These are phyloP conservation scores for Alentia gelatinosa DNA, from an alignment of 2,888 invertebrate species.

Conservation along the genomic window DNA sequence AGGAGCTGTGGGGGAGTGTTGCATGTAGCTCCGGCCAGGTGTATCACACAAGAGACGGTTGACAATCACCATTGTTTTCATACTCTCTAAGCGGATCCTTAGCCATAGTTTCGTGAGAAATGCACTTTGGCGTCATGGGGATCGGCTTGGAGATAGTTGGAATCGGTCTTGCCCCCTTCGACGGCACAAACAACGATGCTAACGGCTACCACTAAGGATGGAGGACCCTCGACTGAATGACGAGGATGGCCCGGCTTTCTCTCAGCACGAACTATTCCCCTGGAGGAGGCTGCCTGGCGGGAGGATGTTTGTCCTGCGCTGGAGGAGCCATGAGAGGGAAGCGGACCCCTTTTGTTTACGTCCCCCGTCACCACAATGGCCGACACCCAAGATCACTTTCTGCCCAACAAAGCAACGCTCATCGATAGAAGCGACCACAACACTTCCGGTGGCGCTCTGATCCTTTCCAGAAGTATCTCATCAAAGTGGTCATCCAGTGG, in stretches of 20 bases:
- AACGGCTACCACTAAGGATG: too few relatives aligned
- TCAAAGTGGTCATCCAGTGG: too few relatives aligned
- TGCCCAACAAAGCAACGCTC: background rate
- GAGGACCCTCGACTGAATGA: too few relatives aligned
- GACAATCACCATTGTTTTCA: background rate
- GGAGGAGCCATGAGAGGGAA: background rate
- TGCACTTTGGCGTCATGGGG: too few relatives aligned
- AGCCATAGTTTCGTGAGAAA: too few relatives aligned
- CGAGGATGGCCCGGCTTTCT: too few relatives aligned
- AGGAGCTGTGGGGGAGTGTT: too few relatives aligned
- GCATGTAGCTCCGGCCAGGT: too few relatives aligned
- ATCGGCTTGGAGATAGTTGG: too few relatives aligned
- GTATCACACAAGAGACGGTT: too few relatives aligned
- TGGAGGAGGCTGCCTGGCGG: background rate
- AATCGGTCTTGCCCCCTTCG: too few relatives aligned
- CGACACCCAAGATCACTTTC: background rate
- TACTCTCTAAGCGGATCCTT: background rate
- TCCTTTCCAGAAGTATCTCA: background rate
- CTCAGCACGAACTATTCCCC: background rate
- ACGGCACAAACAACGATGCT: too few relatives aligned
- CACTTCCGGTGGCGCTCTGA: conserved; percentile 7
- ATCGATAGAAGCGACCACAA: background rate
- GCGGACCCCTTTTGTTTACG: background rate
- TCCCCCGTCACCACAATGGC: background rate
- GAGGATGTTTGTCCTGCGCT: background rate